Evolutionary conservation across 35 echinoderm and acorn worm species (phyloP), one percentile per base, ranked within the genome.

Genomic region (Chiridota heheva): DNA sequence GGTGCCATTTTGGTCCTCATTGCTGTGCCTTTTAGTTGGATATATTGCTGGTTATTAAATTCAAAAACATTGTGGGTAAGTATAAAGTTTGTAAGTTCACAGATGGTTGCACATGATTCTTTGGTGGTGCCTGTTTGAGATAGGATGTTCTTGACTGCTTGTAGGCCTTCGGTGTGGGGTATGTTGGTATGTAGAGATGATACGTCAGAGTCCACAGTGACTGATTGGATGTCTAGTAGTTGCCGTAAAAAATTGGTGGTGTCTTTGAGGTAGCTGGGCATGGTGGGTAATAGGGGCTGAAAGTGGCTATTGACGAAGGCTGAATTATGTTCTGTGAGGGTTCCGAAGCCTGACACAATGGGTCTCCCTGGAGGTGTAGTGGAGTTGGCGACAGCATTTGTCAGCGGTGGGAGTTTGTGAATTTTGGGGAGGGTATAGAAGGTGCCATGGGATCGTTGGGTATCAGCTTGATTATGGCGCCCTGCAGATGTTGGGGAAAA

Each of bases 101-200:
- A n/a, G n/a, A n/a, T n/a, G n/a, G n/a, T n/a, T n/a, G n/a, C n/a
- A n/a, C n/a, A n/a, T n/a, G n/a, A n/a, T n/a, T n/a, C n/a, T n/a
- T n/a, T n/a, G n/a, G n/a, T n/a, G n/a, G n/a, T n/a, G n/a, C n/a
- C n/a, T n/a, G n/a, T n/a, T n/a, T n/a, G n/a, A n/a, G n/a, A n/a
- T n/a, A n/a, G n/a, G n/a, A n/a, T n/a, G n/a, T n/a, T n/a, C n/a
- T n/a, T n/a, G n/a, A n/a, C n/a, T 0, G 70, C 70, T 38, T 74
- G 32, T 2, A 74, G 32, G 0, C 70, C 39, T 46, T 73, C 43
- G n/a, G 43, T 27, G 49, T 74, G 70, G 29, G 44, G 40, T 36
- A 74, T 74, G 70, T 74, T 74, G 16, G 44, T 46, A 30, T 74
- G 49, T 44, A 74, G 40, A 5, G 70, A 44, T 74, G 25, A n/a